Conservation (phyloP, 2,888 invertebrate genomes). For the Caenorhabditis sp. region DNA sequence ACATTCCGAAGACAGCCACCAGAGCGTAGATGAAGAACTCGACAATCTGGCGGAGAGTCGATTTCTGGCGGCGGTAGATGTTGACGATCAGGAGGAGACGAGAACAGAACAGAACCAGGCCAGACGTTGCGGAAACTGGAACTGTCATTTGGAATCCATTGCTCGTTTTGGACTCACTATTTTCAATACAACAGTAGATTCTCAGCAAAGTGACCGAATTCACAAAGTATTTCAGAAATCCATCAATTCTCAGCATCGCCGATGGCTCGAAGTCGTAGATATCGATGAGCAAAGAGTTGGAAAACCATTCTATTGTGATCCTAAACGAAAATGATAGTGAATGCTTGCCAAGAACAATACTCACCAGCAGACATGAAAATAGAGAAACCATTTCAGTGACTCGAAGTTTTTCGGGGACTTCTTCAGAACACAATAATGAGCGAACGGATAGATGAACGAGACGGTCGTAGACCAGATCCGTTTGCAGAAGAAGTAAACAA, state of each 20-base stretch:
- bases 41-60: background rate
- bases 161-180: slow-evolving; percentile 8
- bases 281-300: slow-evolving; percentile 21
- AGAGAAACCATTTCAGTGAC: slow-evolving; percentile 20
- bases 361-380: slow-evolving; percentile 32
- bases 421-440: slow-evolving; percentile 35
- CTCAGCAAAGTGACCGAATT: slow-evolving; percentile 5
- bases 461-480: slow-evolving; percentile 11
- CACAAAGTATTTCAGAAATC: slow-evolving; percentile 14
- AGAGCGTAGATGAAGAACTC: slow-evolving; percentile 21
- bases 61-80: slow-evolving; percentile 19
- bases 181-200: slow-evolving; percentile 11
- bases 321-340: slow-evolving; percentile 1
- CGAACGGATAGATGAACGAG: slow-evolving; percentile 20
- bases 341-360: background rate
- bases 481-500: slow-evolving; percentile 22
- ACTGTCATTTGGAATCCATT: background rate
- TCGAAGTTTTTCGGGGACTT: slow-evolving; percentile 37
- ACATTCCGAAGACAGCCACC: slow-evolving; percentile 2
- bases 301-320: slow-evolving; percentile 38
- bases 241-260: slow-evolving; percentile 25
- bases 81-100: slow-evolving; percentile 48
- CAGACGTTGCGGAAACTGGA: slow-evolving; percentile 35
- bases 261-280: slow-evolving; percentile 34
- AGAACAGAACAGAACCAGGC: slow-evolving; percentile 23